A percentile compares a stretch with the other conserved stretches of the same genome.
These are phyloP conservation scores for Phengaris alcon DNA, from an alignment of 2,888 invertebrate species.

Conservation along the genomic window DNA sequence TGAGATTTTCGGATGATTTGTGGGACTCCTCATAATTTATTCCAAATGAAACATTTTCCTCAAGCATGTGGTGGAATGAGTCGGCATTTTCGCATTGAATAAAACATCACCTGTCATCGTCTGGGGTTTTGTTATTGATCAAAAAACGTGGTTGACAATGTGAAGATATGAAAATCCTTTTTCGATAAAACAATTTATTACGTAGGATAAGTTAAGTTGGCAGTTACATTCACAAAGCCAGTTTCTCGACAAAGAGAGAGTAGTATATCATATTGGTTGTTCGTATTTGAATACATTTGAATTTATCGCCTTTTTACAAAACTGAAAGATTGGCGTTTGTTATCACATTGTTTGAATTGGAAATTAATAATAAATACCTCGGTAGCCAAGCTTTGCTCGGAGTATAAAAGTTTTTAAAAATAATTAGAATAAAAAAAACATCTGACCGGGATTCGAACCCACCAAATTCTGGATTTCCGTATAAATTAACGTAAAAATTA, in stretches of 20 bases:
- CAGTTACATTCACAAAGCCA: neutral
- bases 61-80: neutral
- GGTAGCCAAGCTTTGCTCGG: too few species aligned
- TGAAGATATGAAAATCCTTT: neutral
- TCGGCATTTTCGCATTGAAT: neutral
- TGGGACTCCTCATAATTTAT: conserved; percentile 10
- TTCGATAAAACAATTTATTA: neutral
- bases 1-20: conserved; percentile 6
- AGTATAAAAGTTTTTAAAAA: too few species aligned
- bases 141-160: neutral
- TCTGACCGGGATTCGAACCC: too few species aligned
- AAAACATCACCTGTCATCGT: conserved; percentile 2
- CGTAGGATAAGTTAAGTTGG: neutral
- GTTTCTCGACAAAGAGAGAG: neutral
- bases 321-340: neutral
- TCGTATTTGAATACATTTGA: neutral
- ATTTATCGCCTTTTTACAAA: neutral
- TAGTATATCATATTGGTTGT: neutral
- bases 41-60: conserved; percentile 8
- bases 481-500: too few species aligned
- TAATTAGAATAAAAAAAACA: too few species aligned
- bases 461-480: too few species aligned
- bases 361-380: too few species aligned
- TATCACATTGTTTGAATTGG: neutral
- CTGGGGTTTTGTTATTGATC: neutral